phyloP scores from a whole-genome alignment of 2,797 vertebrate species.

The Pangasius djambal region DNA sequence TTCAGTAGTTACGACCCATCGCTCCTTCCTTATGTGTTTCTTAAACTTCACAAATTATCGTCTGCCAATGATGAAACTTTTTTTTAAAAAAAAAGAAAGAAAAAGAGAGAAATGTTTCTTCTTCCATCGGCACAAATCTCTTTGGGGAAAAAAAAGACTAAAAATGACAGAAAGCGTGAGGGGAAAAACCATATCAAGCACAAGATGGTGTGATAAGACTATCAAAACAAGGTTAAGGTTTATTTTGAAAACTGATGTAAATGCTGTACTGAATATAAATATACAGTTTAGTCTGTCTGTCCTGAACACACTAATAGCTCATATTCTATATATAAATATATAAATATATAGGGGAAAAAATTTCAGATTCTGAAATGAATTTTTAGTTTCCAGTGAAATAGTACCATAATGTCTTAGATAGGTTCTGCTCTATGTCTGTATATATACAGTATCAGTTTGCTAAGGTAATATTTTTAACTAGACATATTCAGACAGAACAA shows the following conservation, averaged over 20 bases:
- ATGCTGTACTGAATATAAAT: slow-evolving; percentile 63
- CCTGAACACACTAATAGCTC: slow-evolving; percentile 51
- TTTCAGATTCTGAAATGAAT: slow-evolving; percentile 50
- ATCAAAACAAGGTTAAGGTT: slow-evolving; percentile 43
- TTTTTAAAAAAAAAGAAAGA: background rate
- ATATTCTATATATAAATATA: slow-evolving; percentile 58
- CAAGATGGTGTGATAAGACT: slow-evolving; percentile 53
- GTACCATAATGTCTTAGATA: slow-evolving; percentile 60
- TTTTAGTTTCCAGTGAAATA: slow-evolving; percentile 34
- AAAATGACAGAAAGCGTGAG: background rate
- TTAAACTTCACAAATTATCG: slow-evolving; percentile 32
- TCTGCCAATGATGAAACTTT: background rate
- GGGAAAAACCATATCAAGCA: slow-evolving; percentile 52
- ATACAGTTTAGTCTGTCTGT: slow-evolving; percentile 57
- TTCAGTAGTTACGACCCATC: background rate
- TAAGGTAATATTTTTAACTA: slow-evolving; percentile 57
- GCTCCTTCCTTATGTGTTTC: background rate
- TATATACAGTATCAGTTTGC: slow-evolving; percentile 56
- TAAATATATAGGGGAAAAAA: slow-evolving; percentile 53
- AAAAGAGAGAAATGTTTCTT: background rate
- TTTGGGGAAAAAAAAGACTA: slow-evolving; percentile 17
- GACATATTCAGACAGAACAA: slow-evolving; percentile 46
- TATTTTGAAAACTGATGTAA: slow-evolving; percentile 62
- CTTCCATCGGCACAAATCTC: slow-evolving; percentile 36
- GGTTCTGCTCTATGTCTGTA: slow-evolving; percentile 53